Base-by-base conservation (phyloP, 2,888 invertebrate species). In the Drosophila ustulata region DNA sequence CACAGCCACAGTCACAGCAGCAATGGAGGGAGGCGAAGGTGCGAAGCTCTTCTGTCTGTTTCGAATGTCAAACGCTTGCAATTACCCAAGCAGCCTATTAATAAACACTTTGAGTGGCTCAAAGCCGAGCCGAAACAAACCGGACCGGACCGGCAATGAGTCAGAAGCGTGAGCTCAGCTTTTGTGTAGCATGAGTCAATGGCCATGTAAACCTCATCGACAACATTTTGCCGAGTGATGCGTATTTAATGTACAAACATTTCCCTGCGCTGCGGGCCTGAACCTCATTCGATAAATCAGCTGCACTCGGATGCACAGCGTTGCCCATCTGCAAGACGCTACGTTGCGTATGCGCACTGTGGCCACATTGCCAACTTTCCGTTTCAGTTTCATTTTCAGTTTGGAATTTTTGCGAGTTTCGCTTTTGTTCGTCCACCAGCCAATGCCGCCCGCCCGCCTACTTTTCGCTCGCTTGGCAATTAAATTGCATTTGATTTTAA, bases 41-140 rank as follows among this genome's bases (percentile, higher is more conserved):
- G 43, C 55, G 8, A 34, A 30, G 45, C 51, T 52, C 52, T 62
- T 66, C 39, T 18, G 34, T 8, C 53, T 46, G 52, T 61, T 69
- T 64, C 71, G 86, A 83, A 81, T 86, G 81, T 79, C 87, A 81
- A 86, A 71, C 57, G 70, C 68, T 64, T 59, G 66, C 75, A 68
- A 82, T 82, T 80, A 82, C 78, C 72, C 78, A 75, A 82, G 85
- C 68, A 55, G 39, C 26, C 65, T 77, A 80, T 78, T 68, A 77
- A 82, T 65, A 71, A 74, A 71, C 69, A 53, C 72, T 75, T 65
- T 41, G 8, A 52, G 57, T 61, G 46, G 59, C 71, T 37, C 11
- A 56, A 65, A 55, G 53, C 23, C 8, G 3, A 23, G 53, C 7
- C 30, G 30, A 3, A 7, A 5, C 13, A 7, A 28, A 46, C 2